These are phyloP conservation scores for Lepidurus arcticus DNA, from an alignment of 1,140 invertebrate species.

Conservation along the genomic window DNA sequence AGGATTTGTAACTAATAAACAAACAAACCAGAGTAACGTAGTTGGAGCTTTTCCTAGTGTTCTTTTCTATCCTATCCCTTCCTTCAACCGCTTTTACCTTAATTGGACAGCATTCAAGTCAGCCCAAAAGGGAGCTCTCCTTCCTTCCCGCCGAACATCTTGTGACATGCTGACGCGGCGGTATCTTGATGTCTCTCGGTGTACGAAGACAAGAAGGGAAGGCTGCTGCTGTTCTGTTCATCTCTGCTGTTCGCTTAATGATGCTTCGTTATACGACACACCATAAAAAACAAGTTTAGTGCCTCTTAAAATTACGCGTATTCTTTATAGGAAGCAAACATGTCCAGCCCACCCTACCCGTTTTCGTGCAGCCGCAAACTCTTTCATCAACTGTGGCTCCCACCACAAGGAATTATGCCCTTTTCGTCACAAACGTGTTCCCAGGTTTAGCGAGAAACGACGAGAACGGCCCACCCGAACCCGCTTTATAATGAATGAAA, in stretches of 20 bases:
- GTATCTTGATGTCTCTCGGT: background rate
- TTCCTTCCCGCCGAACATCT: background rate
- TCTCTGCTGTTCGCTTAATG: background rate
- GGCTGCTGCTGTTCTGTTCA: background rate
- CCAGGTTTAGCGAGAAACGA: background rate
- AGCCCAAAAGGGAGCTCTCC: background rate
- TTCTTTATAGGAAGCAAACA: conserved; percentile 6
- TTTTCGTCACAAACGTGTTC: background rate
- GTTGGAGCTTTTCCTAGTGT: background rate
- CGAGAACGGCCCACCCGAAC: background rate
- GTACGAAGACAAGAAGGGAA: background rate
- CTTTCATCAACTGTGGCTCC: background rate
- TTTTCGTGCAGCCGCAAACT: background rate
- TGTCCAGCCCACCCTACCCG: background rate
- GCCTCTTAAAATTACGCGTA: conserved; percentile 19
- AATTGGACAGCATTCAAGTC: conserved; percentile 10
- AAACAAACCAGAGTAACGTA: background rate
- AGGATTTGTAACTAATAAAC: background rate
- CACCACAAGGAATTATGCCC: background rate
- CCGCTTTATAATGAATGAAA: background rate
- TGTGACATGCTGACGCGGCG: conserved; percentile 7
- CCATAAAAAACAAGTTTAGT: conserved; percentile 15
- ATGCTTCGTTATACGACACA: conserved; percentile 15
- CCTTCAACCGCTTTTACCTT: conserved; percentile 19
- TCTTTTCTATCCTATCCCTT: background rate